Base-by-base conservation (phyloP, 2,797 vertebrate genomes). In the Selene dorsalis region DNA sequence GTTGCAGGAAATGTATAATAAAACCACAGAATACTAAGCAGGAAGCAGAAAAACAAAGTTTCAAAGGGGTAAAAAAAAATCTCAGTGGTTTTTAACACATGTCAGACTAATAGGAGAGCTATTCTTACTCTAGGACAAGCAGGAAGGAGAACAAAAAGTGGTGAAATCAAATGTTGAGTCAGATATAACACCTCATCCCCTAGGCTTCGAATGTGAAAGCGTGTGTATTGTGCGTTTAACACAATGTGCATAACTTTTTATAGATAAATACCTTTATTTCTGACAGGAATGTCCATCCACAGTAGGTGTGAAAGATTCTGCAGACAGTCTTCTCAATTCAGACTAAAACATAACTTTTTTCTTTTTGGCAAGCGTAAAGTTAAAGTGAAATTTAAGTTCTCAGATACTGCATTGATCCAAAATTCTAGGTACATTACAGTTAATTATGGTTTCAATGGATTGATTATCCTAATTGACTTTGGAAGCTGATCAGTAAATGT, bases 401-500 rank as follows among this genome's bases (percentile, higher is more conserved):
- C 30, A 62, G 55, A 2, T 10, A 3, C 60, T 48, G 3, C 6
- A n/a, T 50, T 43, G 20, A 60, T 53, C 28, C 26, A 11, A 64
- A 67, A 59, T 32, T 39, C 16, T 17, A 57, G 7, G 14, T 57
- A 6, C 17, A 32, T 32, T 32, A 20, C 16, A 57, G 17, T 32
- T 32, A 10, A 32, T 28, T 38, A 38, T 41, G 41, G 30, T 52
- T 56, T 62, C 56, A 30, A 28, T 52, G 14, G 66, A 47, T 12
- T 20, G 39, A n/a, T 79, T 32, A 55, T 45, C 24, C 32, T 14
- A 35, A 67, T 17, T 17, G 60, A 69, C 30, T 18, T 80, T 4
- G 8, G 62, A 78, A 70, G 48, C 52, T 70, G 65, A 71, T 77
- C 43, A 59, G 28, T 59, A 58, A 79, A 61, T 73, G 30, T 48